These are phyloP conservation scores for Linyphia triangularis DNA, from an alignment of 2,888 invertebrate species.

Conservation along the genomic window DNA sequence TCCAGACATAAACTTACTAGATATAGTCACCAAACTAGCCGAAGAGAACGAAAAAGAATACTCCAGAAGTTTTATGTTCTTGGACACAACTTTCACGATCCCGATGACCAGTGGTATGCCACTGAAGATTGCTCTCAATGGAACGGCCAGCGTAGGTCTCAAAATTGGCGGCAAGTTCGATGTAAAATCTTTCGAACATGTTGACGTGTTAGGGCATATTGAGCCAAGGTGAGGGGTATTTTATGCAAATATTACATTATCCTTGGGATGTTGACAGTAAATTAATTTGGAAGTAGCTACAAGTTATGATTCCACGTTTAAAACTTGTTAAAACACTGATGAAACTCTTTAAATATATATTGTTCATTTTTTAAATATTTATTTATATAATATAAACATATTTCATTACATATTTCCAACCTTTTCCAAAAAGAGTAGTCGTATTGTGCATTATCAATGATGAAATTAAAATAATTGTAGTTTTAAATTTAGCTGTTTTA, in stretches of 20 bases:
- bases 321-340: neutral
- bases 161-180: slow-evolving; percentile 90
- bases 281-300: neutral
- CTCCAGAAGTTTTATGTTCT: slow-evolving; percentile 90
- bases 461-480: no score
- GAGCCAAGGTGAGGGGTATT: slow-evolving; percentile 86
- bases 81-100: slow-evolving; percentile 92
- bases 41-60: slow-evolving; percentile 88
- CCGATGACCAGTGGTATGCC: slow-evolving; percentile 93
- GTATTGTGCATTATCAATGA: no score
- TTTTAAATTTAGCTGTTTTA: no score
- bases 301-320: no score
- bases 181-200: slow-evolving; percentile 81
- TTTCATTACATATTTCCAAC: no score
- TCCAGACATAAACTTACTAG: slow-evolving; percentile 77
- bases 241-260: no score
- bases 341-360: no score
- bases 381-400: no score
- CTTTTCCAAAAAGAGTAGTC: no score
- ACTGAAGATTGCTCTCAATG: slow-evolving; percentile 89
- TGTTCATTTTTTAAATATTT: no score
- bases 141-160: slow-evolving; percentile 91
- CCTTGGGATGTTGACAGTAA: neutral
- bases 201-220: slow-evolving; percentile 89
- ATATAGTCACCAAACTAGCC: slow-evolving; percentile 83